Evolutionary conservation across 1,140 invertebrate genomes (phyloP).

Genomic region (Macrocentrus cingulum): DNA sequence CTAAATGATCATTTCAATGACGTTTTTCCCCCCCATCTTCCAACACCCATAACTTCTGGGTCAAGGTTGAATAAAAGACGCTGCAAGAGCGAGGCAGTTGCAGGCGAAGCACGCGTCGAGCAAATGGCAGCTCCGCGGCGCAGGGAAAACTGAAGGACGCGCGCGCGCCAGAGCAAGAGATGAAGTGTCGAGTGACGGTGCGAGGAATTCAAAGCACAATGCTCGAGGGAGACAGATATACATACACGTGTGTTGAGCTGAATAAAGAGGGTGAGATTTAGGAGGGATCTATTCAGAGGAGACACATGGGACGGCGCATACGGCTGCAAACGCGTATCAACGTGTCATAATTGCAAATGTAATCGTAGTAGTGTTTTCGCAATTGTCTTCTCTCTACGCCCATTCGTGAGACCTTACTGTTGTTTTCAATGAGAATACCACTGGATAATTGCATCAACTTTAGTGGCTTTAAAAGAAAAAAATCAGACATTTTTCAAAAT

Average conservation of each 20-base stretch:
- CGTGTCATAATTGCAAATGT: constrained; percentile 46
- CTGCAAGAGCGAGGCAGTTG: constrained; percentile 4
- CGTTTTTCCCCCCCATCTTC: constrained; percentile 7
- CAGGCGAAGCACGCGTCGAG: constrained; percentile 28
- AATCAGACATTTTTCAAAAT: background rate
- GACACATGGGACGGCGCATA: constrained; percentile 26
- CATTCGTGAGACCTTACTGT: background rate
- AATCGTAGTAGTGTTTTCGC: constrained; percentile 37
- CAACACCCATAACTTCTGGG: background rate
- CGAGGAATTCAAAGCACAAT: constrained; percentile 40
- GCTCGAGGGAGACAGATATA: constrained; percentile 22
- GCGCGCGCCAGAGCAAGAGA: constrained; percentile 17
- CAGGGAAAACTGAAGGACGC: constrained; percentile 19
- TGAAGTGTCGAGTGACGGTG: constrained; percentile 31
- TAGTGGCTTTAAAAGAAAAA: background rate
- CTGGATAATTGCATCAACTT: constrained; percentile 7
- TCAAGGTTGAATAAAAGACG: background rate
- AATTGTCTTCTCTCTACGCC: constrained; percentile 25
- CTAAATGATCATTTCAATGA: constrained; percentile 9
- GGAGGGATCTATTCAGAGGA: constrained; percentile 39
- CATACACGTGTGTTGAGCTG: constrained; percentile 26
- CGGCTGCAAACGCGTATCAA: constrained; percentile 36
- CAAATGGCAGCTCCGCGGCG: constrained; percentile 25
- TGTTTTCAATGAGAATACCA: constrained; percentile 7
- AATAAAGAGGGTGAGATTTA: constrained; percentile 35